Evolutionary conservation across 2,888 invertebrate genomes (phyloP).

Genomic region (Lepetodrilus schrolli): DNA sequence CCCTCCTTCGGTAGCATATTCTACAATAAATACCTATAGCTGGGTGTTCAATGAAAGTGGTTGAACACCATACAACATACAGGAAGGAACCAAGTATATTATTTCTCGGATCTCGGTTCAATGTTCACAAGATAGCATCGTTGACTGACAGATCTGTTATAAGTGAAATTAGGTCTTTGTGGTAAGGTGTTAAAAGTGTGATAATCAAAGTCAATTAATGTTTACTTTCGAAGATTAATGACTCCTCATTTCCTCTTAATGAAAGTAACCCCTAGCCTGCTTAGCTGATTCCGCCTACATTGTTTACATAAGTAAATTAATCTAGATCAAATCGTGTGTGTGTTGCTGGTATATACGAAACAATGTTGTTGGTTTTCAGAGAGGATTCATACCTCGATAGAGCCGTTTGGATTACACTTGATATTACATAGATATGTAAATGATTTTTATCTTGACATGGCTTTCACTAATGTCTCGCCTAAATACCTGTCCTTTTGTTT

Average conservation of each 20-base stretch:
- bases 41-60: background rate
- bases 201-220: slow-evolving; percentile 34
- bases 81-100: background rate
- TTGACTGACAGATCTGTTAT: background rate
- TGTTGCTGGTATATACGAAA: background rate
- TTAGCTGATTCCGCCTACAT: background rate
- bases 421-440: background rate
- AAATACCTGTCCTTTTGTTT: background rate
- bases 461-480: background rate
- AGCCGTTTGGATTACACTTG: background rate
- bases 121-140: background rate
- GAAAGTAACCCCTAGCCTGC: slow-evolving; percentile 40
- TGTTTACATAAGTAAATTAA: slow-evolving; percentile 19
- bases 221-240: slow-evolving; percentile 41
- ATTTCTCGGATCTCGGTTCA: background rate
- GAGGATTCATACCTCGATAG: background rate
- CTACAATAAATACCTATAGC: too few relatives aligned
- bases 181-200: background rate
- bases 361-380: background rate
- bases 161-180: background rate
- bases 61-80: background rate
- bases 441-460: background rate
- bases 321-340: background rate
- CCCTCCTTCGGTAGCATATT: too few relatives aligned
- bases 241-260: slow-evolving; percentile 39